Evolutionary conservation across 2,888 invertebrate genomes (phyloP), one percentile per base, ranked within the genome.

Genomic region (Chrysolina oricalcia): DNA sequence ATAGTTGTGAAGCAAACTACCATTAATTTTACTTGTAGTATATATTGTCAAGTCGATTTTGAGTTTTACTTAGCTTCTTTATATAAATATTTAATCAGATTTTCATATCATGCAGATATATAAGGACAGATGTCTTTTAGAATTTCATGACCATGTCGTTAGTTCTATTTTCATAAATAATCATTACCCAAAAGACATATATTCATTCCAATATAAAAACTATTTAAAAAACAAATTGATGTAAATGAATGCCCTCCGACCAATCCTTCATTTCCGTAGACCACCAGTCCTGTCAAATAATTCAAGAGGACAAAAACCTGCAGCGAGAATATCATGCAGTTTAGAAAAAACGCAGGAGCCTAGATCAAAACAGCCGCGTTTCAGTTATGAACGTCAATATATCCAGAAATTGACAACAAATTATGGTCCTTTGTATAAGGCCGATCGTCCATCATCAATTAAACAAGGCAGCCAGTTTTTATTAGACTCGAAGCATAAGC

Each of bases 341-440:
- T 73, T 63, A 75, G 67, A 78, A 77, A 79, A 76, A 79, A 73
- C 70, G 59, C 65, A 70, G 69, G 65, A 63, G 63, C 75, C 71
- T 78, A 83, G 81, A 86, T 85, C 84, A 85, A 85, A 85, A 80
- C 78, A 79, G 80, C 86, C 87, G 86, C 86, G 83, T 79, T 81
- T 83, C 87, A 87, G 87, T 88, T 88, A 88, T 85, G 86, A 85
- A 85, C 87, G 87, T 88, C 87, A 86, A 87, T 87, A 88, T 87
- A 87, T 87, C 87, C 87, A 87, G 88, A 88, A 88, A 89, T 89
- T 86, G 88, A 88, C 88, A 89, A 89, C 89, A 89, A 89, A 89
- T 89, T 89, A 89, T 88, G 87, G 87, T 86, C 87, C 88, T 89
- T 89, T 89, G 88, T 88, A 84, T 84, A 81, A 80, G 85, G 85